A percentile compares a stretch with the other conserved stretches of the same genome.
These are phyloP conservation scores for Tachina fera DNA, from an alignment of 2,888 invertebrate species.

Conservation along the genomic window DNA sequence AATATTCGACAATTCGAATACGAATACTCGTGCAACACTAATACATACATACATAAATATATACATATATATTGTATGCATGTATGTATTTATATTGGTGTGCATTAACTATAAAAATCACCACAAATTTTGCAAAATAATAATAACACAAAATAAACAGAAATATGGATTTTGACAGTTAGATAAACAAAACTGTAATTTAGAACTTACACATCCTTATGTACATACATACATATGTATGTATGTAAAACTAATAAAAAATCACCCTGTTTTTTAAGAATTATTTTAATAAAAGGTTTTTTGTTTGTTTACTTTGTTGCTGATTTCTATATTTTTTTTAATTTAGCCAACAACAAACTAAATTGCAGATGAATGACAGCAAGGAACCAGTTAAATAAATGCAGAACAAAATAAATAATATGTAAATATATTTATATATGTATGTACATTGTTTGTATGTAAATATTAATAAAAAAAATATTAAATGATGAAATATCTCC, in stretches of 20 bases:
- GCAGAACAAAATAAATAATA: constrained; percentile 1
- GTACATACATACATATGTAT: too few relatives aligned
- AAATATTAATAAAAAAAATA: constrained; percentile 22
- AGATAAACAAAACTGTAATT: too few relatives aligned
- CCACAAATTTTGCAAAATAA: too few relatives aligned
- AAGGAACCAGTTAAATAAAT: not conserved
- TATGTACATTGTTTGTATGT: not conserved
- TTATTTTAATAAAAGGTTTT: constrained; percentile 31
- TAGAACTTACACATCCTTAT: too few relatives aligned
- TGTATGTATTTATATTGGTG: too few relatives aligned
- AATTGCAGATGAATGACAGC: constrained; percentile 30
- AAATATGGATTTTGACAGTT: too few relatives aligned
- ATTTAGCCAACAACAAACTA: constrained; percentile 17
- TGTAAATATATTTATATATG: not conserved
- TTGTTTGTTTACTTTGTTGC: not conserved
- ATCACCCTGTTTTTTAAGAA: not conserved
- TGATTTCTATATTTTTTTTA: not conserved
- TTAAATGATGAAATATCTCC: constrained; percentile 12
- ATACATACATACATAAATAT: too few relatives aligned
- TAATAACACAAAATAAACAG: too few relatives aligned
- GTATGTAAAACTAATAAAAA: not conserved
- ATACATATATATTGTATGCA: too few relatives aligned
- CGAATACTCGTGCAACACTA: too few relatives aligned
- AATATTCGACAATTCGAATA: too few relatives aligned
- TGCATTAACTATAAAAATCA: too few relatives aligned